A percentile compares a stretch with the other conserved stretches of the same genome.
Evolutionary conservation across 1,140 invertebrate species (phyloP).

Genomic region (Drosophila lacteicornis): DNA sequence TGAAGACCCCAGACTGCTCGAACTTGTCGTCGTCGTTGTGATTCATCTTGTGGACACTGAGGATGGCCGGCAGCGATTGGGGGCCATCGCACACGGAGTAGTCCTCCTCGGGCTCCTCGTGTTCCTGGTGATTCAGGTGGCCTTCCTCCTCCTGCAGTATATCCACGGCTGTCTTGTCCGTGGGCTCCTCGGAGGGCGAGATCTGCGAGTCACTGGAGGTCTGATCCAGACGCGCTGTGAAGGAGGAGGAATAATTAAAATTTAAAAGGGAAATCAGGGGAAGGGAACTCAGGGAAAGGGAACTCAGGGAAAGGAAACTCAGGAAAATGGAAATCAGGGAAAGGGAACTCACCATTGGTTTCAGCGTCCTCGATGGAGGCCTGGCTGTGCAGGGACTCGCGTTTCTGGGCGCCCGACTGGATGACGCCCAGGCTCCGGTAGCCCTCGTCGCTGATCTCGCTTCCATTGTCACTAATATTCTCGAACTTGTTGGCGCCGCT

Average conservation of each 20-base stretch:
- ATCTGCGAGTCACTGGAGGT: constrained; percentile 84
- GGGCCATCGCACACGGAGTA: constrained; percentile 64
- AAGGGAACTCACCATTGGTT: constrained; percentile 86
- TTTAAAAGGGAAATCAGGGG: no score
- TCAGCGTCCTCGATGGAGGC: constrained; percentile 89
- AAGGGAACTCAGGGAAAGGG: no score
- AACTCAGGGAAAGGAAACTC: constrained; percentile 48
- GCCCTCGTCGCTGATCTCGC: constrained; percentile 94
- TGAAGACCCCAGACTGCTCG: constrained; percentile 82
- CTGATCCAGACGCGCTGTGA: constrained; percentile 80
- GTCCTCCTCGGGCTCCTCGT: constrained; percentile 31
- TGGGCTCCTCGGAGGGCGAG: constrained; percentile 72
- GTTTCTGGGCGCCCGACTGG: constrained; percentile 87
- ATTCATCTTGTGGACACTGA: constrained; percentile 37
- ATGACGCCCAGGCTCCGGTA: constrained; percentile 92
- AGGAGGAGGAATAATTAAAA: not conserved
- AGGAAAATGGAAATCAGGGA: constrained; percentile 65
- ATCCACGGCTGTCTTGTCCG: constrained; percentile 28
- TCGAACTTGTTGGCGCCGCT: constrained; percentile 84
- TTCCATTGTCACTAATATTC: constrained; percentile 92
- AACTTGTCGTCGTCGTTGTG: constrained; percentile 51
- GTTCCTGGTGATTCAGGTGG: not conserved
- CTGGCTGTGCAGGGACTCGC: constrained; percentile 88
- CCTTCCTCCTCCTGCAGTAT: constrained; percentile 25
- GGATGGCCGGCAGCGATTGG: constrained; percentile 73